phyloP scores from a whole-genome alignment of 2,888 invertebrate genomes.

The Clunio marinus region DNA sequence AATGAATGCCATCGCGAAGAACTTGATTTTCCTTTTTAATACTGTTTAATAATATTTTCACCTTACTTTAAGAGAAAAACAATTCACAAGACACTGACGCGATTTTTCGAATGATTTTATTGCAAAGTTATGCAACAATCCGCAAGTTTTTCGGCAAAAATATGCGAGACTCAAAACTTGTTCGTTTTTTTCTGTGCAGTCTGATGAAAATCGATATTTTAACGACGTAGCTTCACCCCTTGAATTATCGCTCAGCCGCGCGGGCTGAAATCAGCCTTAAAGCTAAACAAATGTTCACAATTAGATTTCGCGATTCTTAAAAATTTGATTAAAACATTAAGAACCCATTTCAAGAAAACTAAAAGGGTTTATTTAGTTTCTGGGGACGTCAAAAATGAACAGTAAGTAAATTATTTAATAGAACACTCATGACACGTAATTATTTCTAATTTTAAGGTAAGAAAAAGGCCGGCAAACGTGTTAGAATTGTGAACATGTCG shows the following conservation, averaged over 20 bases:
- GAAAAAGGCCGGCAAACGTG: slow-evolving; percentile 13
- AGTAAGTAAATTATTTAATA: not conserved
- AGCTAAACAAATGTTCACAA: too few species aligned
- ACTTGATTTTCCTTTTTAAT: not conserved
- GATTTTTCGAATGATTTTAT: not conserved
- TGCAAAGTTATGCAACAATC: slow-evolving; percentile 18
- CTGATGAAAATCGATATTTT: not conserved
- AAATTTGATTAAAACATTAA: too few species aligned
- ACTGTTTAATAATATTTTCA: not conserved
- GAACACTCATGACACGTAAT: not conserved
- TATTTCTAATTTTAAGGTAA: slow-evolving; percentile 20
- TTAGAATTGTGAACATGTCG: slow-evolving; percentile 19
- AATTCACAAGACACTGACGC: not conserved
- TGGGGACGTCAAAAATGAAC: not conserved
- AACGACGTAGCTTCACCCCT: not conserved
- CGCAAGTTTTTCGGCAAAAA: not conserved
- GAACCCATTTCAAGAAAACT: too few species aligned
- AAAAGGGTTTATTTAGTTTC: too few species aligned
- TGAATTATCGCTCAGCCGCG: not conserved
- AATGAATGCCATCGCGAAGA: slow-evolving; percentile 22
- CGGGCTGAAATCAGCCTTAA: too few species aligned
- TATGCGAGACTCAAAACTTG: too few species aligned
- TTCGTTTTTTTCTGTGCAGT: too few species aligned
- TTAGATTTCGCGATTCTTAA: too few species aligned
- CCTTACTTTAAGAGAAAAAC: not conserved